These are phyloP conservation scores for Tribolium madens DNA, from an alignment of 1,140 invertebrate genomes.

Conservation along the genomic window DNA sequence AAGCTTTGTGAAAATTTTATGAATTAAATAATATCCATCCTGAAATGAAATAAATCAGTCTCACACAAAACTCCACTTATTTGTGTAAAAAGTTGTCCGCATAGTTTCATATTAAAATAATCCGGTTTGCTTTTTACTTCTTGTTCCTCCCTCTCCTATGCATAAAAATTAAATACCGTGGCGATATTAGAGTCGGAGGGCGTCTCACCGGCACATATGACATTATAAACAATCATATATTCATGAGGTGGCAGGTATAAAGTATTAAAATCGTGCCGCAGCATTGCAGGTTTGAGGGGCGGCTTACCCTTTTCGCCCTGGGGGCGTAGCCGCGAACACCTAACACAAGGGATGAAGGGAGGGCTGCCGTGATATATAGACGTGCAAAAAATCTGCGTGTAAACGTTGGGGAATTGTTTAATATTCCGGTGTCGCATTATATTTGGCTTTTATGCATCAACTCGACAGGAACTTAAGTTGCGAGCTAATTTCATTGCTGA, in stretches of 20 bases:
- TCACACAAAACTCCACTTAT: too few relatives aligned
- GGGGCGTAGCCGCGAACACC: constrained; percentile 16
- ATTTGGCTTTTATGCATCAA: constrained; percentile 35
- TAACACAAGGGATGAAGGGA: constrained; percentile 20
- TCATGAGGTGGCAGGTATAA: constrained; percentile 49
- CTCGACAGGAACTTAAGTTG: constrained; percentile 1
- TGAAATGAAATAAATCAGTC: too few relatives aligned
- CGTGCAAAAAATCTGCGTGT: constrained; percentile 40
- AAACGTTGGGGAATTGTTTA: constrained; percentile 39
- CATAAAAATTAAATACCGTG: constrained; percentile 24
- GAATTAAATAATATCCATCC: too few relatives aligned
- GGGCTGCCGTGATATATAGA: constrained; percentile 28
- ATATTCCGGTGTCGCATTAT: constrained; percentile 39
- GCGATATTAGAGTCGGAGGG: constrained; percentile 45
- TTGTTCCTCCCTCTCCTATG: background rate
- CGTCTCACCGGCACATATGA: constrained; percentile 47
- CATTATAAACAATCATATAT: constrained; percentile 54
- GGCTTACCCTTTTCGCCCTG: constrained; percentile 11
- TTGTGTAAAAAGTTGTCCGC: too few relatives aligned
- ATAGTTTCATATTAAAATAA: too few relatives aligned
- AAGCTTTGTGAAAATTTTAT: too few relatives aligned
- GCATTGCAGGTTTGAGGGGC: constrained; percentile 12
- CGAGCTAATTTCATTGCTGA: too few relatives aligned
- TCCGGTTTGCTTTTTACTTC: background rate
- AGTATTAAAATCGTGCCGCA: constrained; percentile 47